A percentile compares a stretch with the other conserved stretches of the same genome.
phyloP scores from a whole-genome alignment of 2,888 invertebrate genomes.

The Pollenia labialis region DNA sequence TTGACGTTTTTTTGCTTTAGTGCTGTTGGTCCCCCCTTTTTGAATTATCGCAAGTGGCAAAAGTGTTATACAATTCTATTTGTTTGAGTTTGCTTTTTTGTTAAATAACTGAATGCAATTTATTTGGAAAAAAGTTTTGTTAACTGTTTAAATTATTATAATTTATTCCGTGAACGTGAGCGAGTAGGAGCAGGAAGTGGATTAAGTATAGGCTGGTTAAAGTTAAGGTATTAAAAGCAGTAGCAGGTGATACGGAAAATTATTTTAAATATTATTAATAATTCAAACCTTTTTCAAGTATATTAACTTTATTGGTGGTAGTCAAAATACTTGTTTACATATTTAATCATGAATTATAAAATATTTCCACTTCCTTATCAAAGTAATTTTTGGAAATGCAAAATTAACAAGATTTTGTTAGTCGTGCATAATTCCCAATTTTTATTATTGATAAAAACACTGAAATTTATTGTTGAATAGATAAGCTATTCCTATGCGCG shows the following conservation, averaged over 20 bases:
- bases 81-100: background rate
- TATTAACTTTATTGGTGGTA: no score
- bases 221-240: background rate
- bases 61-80: conserved; percentile 25
- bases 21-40: background rate
- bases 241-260: conserved; percentile 13
- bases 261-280: background rate
- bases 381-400: no score
- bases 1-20: background rate
- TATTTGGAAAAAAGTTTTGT: conserved; percentile 24
- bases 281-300: background rate
- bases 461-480: no score
- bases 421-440: no score
- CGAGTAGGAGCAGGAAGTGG: background rate
- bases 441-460: no score
- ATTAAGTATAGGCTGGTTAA: background rate
- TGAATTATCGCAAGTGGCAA: conserved; percentile 19
- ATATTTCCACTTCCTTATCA: no score
- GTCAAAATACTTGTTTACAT: no score
- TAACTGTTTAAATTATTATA: conserved; percentile 32
- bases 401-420: no score
- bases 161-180: conserved; percentile 34
- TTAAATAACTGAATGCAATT: conserved; percentile 14
- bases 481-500: no score
- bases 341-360: no score